Conservation (phyloP, 2,797 vertebrate species). For the Rallus crepitans region DNA sequence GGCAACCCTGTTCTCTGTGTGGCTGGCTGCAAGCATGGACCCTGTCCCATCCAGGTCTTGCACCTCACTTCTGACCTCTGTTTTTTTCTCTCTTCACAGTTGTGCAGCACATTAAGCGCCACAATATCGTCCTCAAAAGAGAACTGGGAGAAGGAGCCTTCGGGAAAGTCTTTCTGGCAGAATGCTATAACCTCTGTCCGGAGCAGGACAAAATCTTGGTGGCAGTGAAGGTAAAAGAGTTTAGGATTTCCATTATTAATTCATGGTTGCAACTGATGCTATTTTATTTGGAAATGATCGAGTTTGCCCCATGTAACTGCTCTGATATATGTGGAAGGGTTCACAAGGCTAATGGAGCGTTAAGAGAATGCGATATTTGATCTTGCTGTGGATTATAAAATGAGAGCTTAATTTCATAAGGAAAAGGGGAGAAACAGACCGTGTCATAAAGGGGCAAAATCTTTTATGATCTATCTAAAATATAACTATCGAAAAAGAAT, state of each 20-base stretch:
- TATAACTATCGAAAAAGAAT: constrained; percentile 64
- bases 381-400: constrained; percentile 27
- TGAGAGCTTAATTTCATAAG: not conserved
- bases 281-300: not conserved
- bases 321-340: not conserved
- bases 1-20: not conserved
- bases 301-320: not conserved
- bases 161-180: constrained; percentile 96
- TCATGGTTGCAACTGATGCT: not conserved
- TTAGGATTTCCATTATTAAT: constrained; percentile 45
- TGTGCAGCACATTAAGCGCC: constrained; percentile 97
- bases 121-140: constrained; percentile 96
- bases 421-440: not conserved
- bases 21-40: not conserved
- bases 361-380: not conserved
- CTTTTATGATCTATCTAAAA: constrained; percentile 65
- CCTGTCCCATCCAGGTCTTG: rapidly evolving
- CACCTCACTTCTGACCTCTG: constrained; percentile 14
- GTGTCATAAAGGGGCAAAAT: not conserved
- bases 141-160: constrained; percentile 98
- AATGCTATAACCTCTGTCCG: constrained; percentile 94
- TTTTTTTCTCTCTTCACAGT: constrained; percentile 84
- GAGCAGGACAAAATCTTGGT: constrained; percentile 97
- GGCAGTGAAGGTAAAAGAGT: constrained; percentile 92
- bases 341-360: constrained; percentile 12